Evolutionary conservation across 53 echinoderm and acorn worm genomes (phyloP), one percentile per base, ranked within the genome.

Genomic region (Apostichopus leukothele): DNA sequence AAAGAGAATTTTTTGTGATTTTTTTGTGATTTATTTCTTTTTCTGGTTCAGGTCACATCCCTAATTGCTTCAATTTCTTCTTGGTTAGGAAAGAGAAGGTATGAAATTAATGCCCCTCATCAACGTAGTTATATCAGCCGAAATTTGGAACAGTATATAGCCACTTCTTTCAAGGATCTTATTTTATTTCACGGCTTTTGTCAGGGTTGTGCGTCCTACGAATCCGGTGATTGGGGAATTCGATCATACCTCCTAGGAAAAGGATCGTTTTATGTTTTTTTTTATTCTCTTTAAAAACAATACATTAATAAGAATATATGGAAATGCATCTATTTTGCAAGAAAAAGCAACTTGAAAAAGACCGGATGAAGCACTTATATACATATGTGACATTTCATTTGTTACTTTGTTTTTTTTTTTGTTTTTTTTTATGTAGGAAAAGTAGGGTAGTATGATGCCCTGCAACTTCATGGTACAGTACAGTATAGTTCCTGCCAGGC

Each of bases 201-300:
- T 79, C 79, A 51, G 53, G 63, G 53, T 79, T 79, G 39, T 79
- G 79, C 51, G 79, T 79, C 79, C 79, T 79, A n/a, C 12, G 79
- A 53, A 79, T 63, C 12, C 16, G 12, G 63, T 13, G 63, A 63
- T 63, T 63, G 63, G 63, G 63, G 12, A 63, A 63, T 16, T 63
- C 16, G 63, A 63, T 63, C 63, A 16, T 63, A 11, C 63, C 12
- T 16, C 16, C 63, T 16, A 63, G 63, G 63, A 63, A 63, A 63
- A 63, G 16, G 63, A 16, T 13, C 16, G 12, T 16, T 63, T 63
- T 63, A 16, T 63, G 63, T 61, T 27, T 27, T 27, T 27, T 27
- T 27, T 27, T 27, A 27, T 27, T 27, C 27, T 27, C 27, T 27
- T 27, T 27, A 27, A 27, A 27, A 27, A 27, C 27, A 27, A 27